Evolutionary conservation across 2,888 invertebrate species (phyloP), one percentile per base, ranked within the genome.

Genomic region (Euphydryas editha): DNA sequence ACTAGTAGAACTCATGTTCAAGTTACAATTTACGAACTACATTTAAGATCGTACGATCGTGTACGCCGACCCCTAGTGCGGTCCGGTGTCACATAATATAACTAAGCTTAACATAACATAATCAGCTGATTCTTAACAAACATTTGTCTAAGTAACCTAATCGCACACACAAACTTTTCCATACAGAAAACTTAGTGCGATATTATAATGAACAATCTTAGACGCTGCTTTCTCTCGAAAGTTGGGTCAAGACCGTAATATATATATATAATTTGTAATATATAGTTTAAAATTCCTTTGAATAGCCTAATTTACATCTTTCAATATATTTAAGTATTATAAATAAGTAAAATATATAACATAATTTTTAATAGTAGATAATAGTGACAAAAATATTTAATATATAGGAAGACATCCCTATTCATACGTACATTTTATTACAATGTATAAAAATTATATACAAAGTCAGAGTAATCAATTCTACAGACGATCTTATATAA

Each of bases 151-250:
- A 36, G n/a, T 54, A 36, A 36, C 17, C 54, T 54, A 54, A 36
- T 54, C 54, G 54, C 49, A n/a, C 3, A 10, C 47, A 20, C 47
- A 17, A 36, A 36, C n/a, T 54, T 54, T 54, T 36, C 54, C 4
- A 13, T 11, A 17, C 4, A 17, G 54, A 54, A 54, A 54, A 54
- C 11, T 17, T 10, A 1, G 8, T 21, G 36, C 54, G 54, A 36
- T 36, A 30, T 10, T 6, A n/a, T 3, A 54, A 17, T 36, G 10
- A 18, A 20, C 30, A 10, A 76, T 69, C 85, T 86, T 85, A 64
- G 67, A 81, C 69, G 60, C 83, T 74, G 75, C 81, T 87, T 87
- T 85, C 79, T 24, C 21, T 6, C 11, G 77, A 86, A 87, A 87
- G 86, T 82, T 69, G 63, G 84, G 78, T 80, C 75, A 85, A 87